Base-by-base conservation (phyloP, 1,140 invertebrate genomes). In the Bombus sylvicola region DNA sequence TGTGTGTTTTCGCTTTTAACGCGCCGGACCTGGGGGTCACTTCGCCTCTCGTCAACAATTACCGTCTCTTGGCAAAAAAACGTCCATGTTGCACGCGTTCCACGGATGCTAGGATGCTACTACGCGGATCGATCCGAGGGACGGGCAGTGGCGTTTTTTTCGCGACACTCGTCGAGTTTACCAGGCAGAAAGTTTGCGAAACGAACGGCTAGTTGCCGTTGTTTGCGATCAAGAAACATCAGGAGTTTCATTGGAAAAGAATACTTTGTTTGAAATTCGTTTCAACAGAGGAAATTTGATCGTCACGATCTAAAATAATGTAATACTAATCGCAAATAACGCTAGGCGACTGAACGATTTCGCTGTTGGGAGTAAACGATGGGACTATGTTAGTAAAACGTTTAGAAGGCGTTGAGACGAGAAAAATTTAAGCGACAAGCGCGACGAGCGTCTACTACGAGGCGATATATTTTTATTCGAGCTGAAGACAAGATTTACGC, bases 1-100 rank as follows among this genome's bases (percentile, higher is more conserved):
- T 76, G 75, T 88, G 86, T 87, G 81, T 83, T 86, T 68, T 87
- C 73, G 85, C 79, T 82, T 83, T 86, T 87, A 83, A 82, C 85
- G 59, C 62, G 62, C 31, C 22, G 39, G 25, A 41, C 68, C 34
- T 34, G 28, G 18, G n/a, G 43, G 41, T 71, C 37, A n/a, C 57
- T 37, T 41, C 66, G 64, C 31, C 68, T 83, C 79, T 69, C 85
- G 47, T 82, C 85, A 76, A 74, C 83, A 81, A 85, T 82, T 82
- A 83, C 69, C 85, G 72, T 69, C 69, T 43, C 72, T 12, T 8
- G 28, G 41, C 41, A 85, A 66, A 85, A 81, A 15, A 28, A 76
- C 74, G 22, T 28, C 18, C 53, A 12, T 22, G 43, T n/a, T 22
- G 62, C 28, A 37, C 39, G 37, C 31, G 69, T 37, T 31, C 9